phyloP scores from a whole-genome alignment of 2,797 vertebrate genomes.

The Lacerta viridis region DNA sequence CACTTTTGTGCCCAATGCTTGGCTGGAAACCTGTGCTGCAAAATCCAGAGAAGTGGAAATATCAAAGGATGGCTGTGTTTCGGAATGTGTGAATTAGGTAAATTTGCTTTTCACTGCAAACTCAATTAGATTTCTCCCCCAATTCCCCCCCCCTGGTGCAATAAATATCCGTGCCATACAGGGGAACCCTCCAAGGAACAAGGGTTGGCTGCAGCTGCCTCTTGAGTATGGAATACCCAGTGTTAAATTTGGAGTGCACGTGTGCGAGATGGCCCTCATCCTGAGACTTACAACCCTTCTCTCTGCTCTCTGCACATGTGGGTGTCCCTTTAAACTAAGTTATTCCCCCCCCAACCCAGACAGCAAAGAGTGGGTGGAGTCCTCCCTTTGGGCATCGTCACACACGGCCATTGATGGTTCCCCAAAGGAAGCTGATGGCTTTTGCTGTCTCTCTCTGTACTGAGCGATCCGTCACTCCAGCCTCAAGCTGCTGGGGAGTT shows the following conservation, averaged over 20 bases:
- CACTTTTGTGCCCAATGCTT: no score
- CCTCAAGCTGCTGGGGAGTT: slow-evolving; percentile 10
- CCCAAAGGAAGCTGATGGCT: neutral
- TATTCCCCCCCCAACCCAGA: neutral
- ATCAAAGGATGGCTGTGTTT: no score
- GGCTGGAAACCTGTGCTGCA: no score
- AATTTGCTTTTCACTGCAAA: no score
- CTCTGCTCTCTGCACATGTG: neutral
- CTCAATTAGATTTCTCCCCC: neutral
- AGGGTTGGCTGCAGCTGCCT: neutral
- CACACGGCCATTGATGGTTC: neutral
- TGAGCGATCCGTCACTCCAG: neutral
- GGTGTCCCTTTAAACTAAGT: neutral
- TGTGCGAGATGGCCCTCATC: neutral
- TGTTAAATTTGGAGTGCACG: no score
- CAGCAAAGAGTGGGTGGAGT: neutral
- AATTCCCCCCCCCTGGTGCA: no score
- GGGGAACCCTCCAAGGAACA: neutral
- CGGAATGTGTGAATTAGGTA: no score
- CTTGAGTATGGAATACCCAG: neutral
- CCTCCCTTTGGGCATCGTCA: neutral
- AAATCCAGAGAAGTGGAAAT: no score
- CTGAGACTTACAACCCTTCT: neutral
- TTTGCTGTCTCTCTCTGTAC: slow-evolving; percentile 5
- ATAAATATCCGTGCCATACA: no score